Conservation (phyloP, 2,797 vertebrate species). For the Brachymystax lenok region DNA sequence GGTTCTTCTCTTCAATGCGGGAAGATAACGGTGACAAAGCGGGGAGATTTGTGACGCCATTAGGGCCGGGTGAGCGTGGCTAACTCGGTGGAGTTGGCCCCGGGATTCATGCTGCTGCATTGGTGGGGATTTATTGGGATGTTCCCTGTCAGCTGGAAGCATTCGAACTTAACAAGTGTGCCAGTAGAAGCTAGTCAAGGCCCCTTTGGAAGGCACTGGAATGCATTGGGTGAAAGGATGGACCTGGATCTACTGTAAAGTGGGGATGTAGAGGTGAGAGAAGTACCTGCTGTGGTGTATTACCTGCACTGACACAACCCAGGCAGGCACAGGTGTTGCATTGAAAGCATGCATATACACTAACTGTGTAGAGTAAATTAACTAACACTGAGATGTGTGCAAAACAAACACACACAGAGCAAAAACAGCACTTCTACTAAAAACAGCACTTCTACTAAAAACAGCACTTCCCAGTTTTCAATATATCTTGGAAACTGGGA, state of each 20-base stretch:
- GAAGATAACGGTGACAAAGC: conserved; percentile 15
- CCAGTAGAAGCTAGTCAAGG: conserved; percentile 42
- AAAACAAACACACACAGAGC: too few species aligned
- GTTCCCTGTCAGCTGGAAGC: conserved; percentile 24
- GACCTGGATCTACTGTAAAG: too few species aligned
- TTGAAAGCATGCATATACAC: background rate
- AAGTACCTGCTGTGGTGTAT: too few species aligned
- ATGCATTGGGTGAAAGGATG: background rate
- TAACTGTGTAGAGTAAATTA: too few species aligned
- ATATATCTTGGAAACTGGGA: conserved; percentile 47
- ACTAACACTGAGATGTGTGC: too few species aligned
- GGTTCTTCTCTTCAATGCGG: conserved; percentile 3
- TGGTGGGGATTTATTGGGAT: conserved; percentile 32
- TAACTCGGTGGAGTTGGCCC: conserved; percentile 11
- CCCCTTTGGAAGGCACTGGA: background rate
- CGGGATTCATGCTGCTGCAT: background rate
- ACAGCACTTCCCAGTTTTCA: background rate
- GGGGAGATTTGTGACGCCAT: conserved; percentile 34
- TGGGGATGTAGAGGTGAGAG: too few species aligned
- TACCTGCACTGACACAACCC: too few species aligned
- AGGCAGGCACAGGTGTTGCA: background rate
- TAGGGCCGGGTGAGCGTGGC: background rate
- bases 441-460: too few species aligned
- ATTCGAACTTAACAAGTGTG: conserved; percentile 33
- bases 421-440: too few species aligned